phyloP scores from a whole-genome alignment of 2,113 vertebrate species.

The Microtus montanus region DNA sequence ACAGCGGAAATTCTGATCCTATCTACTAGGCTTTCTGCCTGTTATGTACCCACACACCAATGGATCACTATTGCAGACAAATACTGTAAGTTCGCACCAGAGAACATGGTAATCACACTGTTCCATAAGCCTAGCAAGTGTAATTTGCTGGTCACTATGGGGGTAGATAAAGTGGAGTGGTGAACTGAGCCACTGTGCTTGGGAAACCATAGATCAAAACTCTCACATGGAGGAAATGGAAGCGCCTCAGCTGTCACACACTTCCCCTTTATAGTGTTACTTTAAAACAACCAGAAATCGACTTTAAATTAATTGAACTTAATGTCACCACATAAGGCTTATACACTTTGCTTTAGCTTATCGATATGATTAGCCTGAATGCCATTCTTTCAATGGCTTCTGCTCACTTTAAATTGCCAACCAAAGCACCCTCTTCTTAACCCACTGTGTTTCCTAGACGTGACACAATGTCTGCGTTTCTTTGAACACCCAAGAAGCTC shows the following conservation, averaged over 20 bases:
- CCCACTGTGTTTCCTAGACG: neutral
- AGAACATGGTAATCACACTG: neutral
- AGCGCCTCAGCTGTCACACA: neutral
- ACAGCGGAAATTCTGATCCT: neutral
- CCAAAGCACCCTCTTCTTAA: neutral
- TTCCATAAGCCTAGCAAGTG: neutral
- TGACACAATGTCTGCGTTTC: neutral
- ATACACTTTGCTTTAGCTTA: neutral
- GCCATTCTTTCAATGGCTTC: neutral
- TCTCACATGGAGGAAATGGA: neutral
- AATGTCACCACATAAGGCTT: neutral
- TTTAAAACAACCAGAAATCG: slow-evolving; percentile 5
- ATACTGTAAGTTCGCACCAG: slow-evolving; percentile 29
- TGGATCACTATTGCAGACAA: slow-evolving; percentile 29
- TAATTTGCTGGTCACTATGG: neutral
- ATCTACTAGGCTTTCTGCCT: slow-evolving; percentile 23
- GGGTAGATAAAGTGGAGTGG: slow-evolving; percentile 4
- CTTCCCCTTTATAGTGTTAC: neutral
- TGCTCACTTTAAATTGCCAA: neutral
- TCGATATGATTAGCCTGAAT: neutral
- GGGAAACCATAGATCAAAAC: slow-evolving; percentile 13
- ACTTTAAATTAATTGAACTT: neutral
- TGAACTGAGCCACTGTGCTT: slow-evolving; percentile 12
- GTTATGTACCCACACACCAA: neutral
- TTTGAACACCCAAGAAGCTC: neutral